A percentile compares a stretch with the other conserved stretches of the same genome.
phyloP scores from a whole-genome alignment of 1,140 invertebrate genomes.

The Pseudomyrmex dendroicus region DNA sequence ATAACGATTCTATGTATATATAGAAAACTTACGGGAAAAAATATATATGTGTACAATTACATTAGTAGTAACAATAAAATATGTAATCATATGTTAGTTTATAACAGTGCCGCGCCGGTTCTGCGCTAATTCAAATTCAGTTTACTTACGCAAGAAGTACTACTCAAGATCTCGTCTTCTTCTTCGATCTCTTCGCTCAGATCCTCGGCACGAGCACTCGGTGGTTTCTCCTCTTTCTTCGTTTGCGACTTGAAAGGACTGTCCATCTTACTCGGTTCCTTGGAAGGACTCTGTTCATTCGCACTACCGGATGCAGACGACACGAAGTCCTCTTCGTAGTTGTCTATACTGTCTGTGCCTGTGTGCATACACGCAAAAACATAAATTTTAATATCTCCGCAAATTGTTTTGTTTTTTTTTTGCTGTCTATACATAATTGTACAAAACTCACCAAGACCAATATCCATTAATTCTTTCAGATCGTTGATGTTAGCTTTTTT shows the following conservation, averaged over 20 bases:
- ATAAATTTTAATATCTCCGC: not conserved
- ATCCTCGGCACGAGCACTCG: conserved; percentile 79
- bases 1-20: conserved; percentile 62
- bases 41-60: conserved; percentile 16
- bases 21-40: conserved; percentile 45
- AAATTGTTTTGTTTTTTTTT: not conserved
- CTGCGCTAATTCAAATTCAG: conserved; percentile 28
- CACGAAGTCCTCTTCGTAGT: conserved; percentile 84
- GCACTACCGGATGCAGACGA: conserved; percentile 82
- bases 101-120: not conserved
- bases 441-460: conserved; percentile 78
- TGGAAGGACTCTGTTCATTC: conserved; percentile 81
- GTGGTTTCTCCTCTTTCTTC: conserved; percentile 75
- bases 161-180: conserved; percentile 81
- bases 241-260: conserved; percentile 68
- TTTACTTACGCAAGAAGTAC: conserved; percentile 82
- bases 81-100: no score
- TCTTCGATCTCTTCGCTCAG: conserved; percentile 83
- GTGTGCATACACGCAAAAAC: not conserved
- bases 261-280: conserved; percentile 76
- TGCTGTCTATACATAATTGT: conserved; percentile 2
- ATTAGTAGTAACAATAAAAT: conserved; percentile 2
- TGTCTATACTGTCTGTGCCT: conserved; percentile 80
- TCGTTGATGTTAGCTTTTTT: conserved; percentile 84
- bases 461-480: conserved; percentile 84